Base-by-base conservation (phyloP, 2,113 vertebrate genomes). In the Anhinga rufa region DNA sequence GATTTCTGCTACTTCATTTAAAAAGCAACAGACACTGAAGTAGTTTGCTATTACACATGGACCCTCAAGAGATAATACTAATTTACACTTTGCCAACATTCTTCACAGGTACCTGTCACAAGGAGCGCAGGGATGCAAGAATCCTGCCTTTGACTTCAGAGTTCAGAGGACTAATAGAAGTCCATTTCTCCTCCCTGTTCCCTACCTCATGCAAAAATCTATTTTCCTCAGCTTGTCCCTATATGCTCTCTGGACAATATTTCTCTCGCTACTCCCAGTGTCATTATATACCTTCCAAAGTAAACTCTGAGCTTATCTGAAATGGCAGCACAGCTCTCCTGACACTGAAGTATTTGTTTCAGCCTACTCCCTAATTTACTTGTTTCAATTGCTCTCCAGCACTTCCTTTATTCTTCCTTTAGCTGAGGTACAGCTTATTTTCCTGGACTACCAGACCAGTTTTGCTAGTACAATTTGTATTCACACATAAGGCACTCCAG, bases 291-390 rank as follows among this genome's bases (percentile, higher is more conserved):
- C 6, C 8, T 54, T 25, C 16, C 38, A 52, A 72, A 85, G 24
- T 7, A 79, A 88, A 69, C 40, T 21, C 44, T 55, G 19, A 64
- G 26, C 19, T 90, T 51, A 60, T 19, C 66, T 80, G 42, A 61
- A 91, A 83, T 6, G 9, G 13, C 25, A 82, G 52, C 58, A 80
- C 29, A 82, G 17, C 28, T 46, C 26, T 79, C 9, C 28, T 21
- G 12, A 65, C 12, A 74, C 7, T n/a, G 8, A 85, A 72, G 48
- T 8, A 52, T 34, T 57, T 83, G 21, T 46, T 92, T 75, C 52
- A 71, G 31, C 10, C 38, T 36, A 17, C 7, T 71, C 38, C 32
- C 17, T 0, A 0, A 36, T 65, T 42, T 34, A 60, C 20, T 25
- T 52, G 24, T 12, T 85, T 34, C 38, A 70, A 7, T 1, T 62